Percentiles rank a stretch among this genome's conserved stretches.
Conservation (phyloP, 2,888 invertebrate genomes). For the Megamerina dolium region DNA sequence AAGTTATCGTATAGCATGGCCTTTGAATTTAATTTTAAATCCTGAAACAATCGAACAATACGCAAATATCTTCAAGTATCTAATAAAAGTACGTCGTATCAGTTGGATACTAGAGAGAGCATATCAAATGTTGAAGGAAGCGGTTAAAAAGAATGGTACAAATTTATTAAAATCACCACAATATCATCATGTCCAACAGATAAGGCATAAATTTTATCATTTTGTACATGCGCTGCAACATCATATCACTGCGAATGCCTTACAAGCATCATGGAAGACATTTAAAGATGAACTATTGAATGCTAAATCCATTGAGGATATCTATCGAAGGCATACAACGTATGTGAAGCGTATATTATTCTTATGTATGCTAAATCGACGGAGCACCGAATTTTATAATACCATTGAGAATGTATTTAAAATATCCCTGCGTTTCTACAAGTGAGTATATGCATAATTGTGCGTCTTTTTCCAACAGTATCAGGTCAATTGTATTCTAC, state of each 20-base stretch:
- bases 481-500: too few relatives aligned
- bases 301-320: conserved; percentile 63
- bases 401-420: conserved; percentile 66
- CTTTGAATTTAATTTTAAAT: conserved; percentile 70
- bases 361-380: conserved; percentile 66
- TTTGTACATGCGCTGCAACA: conserved; percentile 69
- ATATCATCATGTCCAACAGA: conserved; percentile 65
- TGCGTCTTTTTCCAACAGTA: conserved; percentile 1
- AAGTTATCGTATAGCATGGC: conserved; percentile 69
- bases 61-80: conserved; percentile 67
- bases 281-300: conserved; percentile 63
- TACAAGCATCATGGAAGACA: conserved; percentile 68
- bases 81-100: conserved; percentile 69
- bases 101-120: conserved; percentile 69
- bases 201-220: conserved; percentile 69
- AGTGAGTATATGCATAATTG: conserved; percentile 33
- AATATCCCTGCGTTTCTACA: conserved; percentile 58
- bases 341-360: conserved; percentile 73
- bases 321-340: conserved; percentile 65
- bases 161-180: conserved; percentile 59
- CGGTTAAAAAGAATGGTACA: conserved; percentile 53
- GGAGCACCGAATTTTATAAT: conserved; percentile 63
- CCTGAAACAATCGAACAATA: conserved; percentile 65
- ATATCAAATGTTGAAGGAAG: conserved; percentile 60
- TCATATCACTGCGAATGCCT: conserved; percentile 70